Base-by-base conservation (phyloP, 2,888 invertebrate species). In the Diarsia brunnea region DNA sequence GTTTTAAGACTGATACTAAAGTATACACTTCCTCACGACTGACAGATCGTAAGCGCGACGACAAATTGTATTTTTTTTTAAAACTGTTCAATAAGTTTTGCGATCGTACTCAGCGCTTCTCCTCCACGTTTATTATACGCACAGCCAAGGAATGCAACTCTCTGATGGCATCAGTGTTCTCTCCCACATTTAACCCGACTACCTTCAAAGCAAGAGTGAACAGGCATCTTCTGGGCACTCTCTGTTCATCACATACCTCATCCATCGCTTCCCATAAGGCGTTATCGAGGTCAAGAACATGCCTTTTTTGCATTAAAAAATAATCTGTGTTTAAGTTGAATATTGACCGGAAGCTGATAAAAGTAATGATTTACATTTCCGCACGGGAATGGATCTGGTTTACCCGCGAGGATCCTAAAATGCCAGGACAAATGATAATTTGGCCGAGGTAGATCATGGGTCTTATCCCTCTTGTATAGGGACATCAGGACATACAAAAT, bases 1-100 rank as follows among this genome's bases (percentile, higher is more conserved):
- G 31, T 53, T 81, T 71, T 75, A 75, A 69, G 51, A 73, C 51
- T 21, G 7, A 16, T 24, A 24, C 2, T 55, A 16, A 8, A 55
- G 16, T n/a, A 4, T 53, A 53, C n/a, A n/a, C n/a, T n/a, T 53
- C 53, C 53, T 53, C 53, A 4, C 4, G 53, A 53, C 1, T 16
- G 1, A 58, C 53, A 53, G 11, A 53, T n/a, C 51, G n/a, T 4
- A 53, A 53, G 12, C 11, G n/a, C n/a, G n/a, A n/a, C 53, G n/a
- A 12, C 3, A 55, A 24, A 27, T 27, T 27, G 7, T 16, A n/a
- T n/a, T n/a, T n/a, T n/a, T n/a, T n/a, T n/a, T n/a, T n/a, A n/a
- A n/a, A n/a, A n/a, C n/a, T n/a, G n/a, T n/a, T n/a, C 7, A 27
- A 27, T 58, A 24, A 8, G 27, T 24, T 55, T 55, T 55, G 4